Evolutionary conservation across 2,113 vertebrate genomes (phyloP), one percentile per base, ranked within the genome.

Genomic region (Pyxicephalus adspersus): DNA sequence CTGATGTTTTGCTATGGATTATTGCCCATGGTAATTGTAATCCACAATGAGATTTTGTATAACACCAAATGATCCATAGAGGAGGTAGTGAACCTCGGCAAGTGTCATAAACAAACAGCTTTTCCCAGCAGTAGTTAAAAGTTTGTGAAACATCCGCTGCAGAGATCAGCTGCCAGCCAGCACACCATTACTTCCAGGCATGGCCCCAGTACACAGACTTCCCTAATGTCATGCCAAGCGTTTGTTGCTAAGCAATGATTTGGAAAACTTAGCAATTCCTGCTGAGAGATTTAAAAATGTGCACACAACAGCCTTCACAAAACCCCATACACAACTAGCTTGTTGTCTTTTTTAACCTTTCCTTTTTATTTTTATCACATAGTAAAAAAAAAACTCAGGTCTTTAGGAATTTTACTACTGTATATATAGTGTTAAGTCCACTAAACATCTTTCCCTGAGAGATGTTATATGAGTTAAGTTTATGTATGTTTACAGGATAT

Each of bases 241-340:
- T 92, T 90, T 90, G 92, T 93, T 94, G 92, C 91, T 93, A 94
- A 92, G 92, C 85, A 88, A 94, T 89, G 88, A 87, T 85, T 87
- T 77, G 87, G 89, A 90, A 92, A 92, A 93, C 89, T 92, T 93
- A 86, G 86, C 87, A 84, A 54, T 92, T 89, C 92, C 91, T 89
- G 89, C 92, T 92, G 91, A 91, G 91, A 89, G 87, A 83, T 88
- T 87, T 81, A 74, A 64, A 64, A 74, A 81, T 64, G 51, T 70
- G 50, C 70, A 65, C 70, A 74, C 68, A 73, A 74, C 45, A 64
- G 58, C 63, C 34, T 63, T 55, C 58, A 74, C 79, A 81, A 26
- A 64, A 50, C 60, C 60, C 55, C 70, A 25, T 64, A 74, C 70
- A 81, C 19, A 63, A 81, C 50, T 45, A 31, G 60, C 60, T 66